These are phyloP conservation scores for Meriones unguiculatus DNA, from an alignment of 2,113 vertebrate genomes.

Conservation along the genomic window DNA sequence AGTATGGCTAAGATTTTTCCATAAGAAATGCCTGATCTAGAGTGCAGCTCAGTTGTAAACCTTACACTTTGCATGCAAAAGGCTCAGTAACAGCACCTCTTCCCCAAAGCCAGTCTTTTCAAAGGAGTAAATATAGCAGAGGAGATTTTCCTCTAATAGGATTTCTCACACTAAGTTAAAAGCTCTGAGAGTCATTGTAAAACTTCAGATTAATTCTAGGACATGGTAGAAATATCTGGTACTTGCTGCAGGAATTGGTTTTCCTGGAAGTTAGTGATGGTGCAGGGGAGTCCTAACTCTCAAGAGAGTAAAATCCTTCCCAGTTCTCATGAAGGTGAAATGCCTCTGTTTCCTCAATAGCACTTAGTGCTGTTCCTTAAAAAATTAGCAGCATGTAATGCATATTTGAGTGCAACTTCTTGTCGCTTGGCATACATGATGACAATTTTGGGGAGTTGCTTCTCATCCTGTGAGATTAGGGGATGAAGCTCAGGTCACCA, in stretches of 20 bases:
- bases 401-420: background rate
- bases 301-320: background rate
- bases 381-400: background rate
- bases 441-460: background rate
- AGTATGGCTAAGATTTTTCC: too few relatives aligned
- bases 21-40: too few relatives aligned
- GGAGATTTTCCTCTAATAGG: background rate
- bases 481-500: background rate
- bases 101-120: background rate
- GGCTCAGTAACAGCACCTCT: background rate
- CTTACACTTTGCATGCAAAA: background rate
- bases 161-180: background rate
- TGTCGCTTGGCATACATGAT: background rate
- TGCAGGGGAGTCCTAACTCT: background rate
- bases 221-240: background rate
- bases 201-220: background rate
- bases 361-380: background rate
- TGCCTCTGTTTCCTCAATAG: background rate
- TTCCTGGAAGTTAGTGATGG: background rate
- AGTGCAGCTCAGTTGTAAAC: too few relatives aligned
- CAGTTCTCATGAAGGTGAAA: background rate
- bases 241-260: background rate
- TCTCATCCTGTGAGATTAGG: background rate
- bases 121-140: background rate
- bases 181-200: background rate